These are phyloP conservation scores for Oxycera nigricornis DNA, from an alignment of 2,888 invertebrate genomes.

Conservation along the genomic window DNA sequence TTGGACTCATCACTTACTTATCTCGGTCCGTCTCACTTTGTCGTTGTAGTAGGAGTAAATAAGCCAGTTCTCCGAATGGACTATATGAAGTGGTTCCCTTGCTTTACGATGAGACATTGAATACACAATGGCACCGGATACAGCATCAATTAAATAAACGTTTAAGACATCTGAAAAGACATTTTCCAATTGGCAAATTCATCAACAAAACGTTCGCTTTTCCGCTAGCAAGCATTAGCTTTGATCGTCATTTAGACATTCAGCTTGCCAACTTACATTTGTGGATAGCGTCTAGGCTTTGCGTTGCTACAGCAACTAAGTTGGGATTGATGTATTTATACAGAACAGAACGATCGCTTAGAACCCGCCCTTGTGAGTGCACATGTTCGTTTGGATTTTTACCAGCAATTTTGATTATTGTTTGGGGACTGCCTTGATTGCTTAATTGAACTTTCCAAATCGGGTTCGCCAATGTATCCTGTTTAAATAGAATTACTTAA, in stretches of 20 bases:
- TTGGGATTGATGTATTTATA: constrained; percentile 99
- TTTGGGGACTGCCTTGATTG: constrained; percentile 66
- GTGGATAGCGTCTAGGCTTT: constrained; percentile 75
- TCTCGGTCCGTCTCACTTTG: constrained; percentile 89
- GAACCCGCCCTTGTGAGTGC: constrained; percentile 93
- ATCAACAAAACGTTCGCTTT: background rate
- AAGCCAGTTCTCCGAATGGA: constrained; percentile 97
- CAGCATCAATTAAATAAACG: constrained; percentile 87
- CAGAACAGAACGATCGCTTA: constrained; percentile 94
- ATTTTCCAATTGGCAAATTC: background rate
- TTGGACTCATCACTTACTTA: constrained; percentile 64
- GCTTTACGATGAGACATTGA: constrained; percentile 86
- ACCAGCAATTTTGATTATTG: constrained; percentile 69
- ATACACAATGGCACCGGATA: constrained; percentile 86
- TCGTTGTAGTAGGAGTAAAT: constrained; percentile 94
- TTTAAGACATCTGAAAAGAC: constrained; percentile 74
- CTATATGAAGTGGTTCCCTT: constrained; percentile 81
- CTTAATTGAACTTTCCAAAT: constrained; percentile 80
- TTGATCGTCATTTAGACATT: background rate
- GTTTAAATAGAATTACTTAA: constrained; percentile 44
- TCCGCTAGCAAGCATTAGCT: background rate
- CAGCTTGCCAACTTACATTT: constrained; percentile 71
- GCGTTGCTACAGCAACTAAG: constrained; percentile 84
- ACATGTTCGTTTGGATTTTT: constrained; percentile 77
- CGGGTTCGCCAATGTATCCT: too few relatives aligned